Evolutionary conservation across 2,797 vertebrate species (phyloP).

Genomic region (Gymnothorax reevesii): DNA sequence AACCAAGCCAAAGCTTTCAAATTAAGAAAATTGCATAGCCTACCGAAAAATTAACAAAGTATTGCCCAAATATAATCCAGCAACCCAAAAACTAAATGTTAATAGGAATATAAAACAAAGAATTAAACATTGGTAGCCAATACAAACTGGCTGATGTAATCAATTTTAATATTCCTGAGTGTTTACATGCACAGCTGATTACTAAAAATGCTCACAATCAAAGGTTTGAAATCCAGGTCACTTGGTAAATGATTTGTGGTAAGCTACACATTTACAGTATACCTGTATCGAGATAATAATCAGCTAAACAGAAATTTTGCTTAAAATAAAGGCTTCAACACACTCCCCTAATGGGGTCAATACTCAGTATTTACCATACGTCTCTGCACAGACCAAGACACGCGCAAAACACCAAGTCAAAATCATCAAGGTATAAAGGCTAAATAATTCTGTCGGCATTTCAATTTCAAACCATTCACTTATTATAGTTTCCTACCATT

Average conservation of each 20-base stretch:
- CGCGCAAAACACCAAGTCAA: neutral
- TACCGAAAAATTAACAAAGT: neutral
- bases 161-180: neutral
- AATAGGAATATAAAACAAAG: neutral
- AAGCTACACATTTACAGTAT: constrained; percentile 7
- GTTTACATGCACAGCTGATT: neutral
- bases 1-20: neutral
- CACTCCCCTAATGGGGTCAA: neutral
- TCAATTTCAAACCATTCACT: neutral
- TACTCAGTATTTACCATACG: neutral
- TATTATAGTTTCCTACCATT: neutral
- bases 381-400: neutral
- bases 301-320: neutral
- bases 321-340: neutral
- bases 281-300: neutral
- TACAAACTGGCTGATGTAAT: neutral
- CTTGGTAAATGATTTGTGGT: constrained; percentile 9
- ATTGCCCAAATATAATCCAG: neutral
- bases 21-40: neutral
- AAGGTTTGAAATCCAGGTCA: constrained; percentile 12
- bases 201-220: neutral
- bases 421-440: neutral
- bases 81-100: neutral
- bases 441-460: neutral
- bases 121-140: neutral